These are phyloP conservation scores for Borostomias antarcticus DNA, from an alignment of 2,797 vertebrate species.

Conservation along the genomic window DNA sequence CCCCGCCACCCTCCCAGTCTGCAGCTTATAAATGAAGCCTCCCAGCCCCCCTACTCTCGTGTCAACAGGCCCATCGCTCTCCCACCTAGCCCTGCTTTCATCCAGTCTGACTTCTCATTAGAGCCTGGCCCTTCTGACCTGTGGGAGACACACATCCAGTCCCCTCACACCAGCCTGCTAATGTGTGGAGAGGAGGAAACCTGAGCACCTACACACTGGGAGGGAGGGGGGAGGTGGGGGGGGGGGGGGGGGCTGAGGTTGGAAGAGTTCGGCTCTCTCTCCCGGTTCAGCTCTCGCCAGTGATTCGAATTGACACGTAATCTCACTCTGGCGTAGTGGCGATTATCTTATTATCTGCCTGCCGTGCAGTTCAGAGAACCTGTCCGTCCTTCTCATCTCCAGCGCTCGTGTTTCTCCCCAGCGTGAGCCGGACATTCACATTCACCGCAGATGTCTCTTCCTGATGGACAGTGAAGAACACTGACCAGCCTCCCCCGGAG, in stretches of 20 bases:
- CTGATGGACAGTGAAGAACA: background rate
- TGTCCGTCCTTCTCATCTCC: background rate
- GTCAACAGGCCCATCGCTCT: slow-evolving; percentile 35
- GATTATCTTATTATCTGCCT: background rate
- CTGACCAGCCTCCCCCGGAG: background rate
- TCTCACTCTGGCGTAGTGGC: background rate
- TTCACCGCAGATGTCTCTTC: background rate
- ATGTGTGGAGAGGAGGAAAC: slow-evolving; percentile 35
- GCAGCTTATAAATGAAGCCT: slow-evolving; percentile 10
- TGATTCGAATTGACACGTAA: background rate
- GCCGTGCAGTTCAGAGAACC: background rate
- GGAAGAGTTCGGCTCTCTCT: background rate
- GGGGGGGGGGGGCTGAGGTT: too few relatives aligned
- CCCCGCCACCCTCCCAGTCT: background rate
- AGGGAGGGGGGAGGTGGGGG: slow-evolving; percentile 8
- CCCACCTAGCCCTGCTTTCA: slow-evolving; percentile 42
- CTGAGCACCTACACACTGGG: background rate
- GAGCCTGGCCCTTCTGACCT: slow-evolving; percentile 36
- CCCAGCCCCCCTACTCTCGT: slow-evolving; percentile 13
- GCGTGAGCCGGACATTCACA: background rate
- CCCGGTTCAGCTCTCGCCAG: background rate
- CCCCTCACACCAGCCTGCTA: slow-evolving; percentile 33
- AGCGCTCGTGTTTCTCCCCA: background rate
- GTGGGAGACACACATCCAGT: background rate
- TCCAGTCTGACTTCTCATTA: slow-evolving; percentile 45